Base-by-base conservation (phyloP, 2,797 vertebrate genomes). In the Oophaga sylvatica region DNA sequence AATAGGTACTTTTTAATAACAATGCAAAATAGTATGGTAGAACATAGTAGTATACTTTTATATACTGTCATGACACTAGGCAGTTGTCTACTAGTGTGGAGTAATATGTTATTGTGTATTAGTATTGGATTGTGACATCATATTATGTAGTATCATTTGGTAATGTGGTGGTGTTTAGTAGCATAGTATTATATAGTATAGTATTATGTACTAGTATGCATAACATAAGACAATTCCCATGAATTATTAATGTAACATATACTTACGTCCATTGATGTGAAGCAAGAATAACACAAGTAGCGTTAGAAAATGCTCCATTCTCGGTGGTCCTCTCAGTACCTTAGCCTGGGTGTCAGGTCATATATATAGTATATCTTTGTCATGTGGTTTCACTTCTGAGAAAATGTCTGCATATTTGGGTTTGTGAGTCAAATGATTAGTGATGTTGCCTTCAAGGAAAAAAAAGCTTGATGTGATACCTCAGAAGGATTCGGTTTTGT, bases 301-400 rank as follows among this genome's bases (percentile, higher is more conserved):
- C 53, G 62, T 19, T 35, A 73, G 12, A n/a, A 62, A 31, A 62
- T 19, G 57, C 57, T 41, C 29, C 82, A 84, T 84, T 62, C 13
- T 84, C 10, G 17, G 19, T 16, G 68, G 41, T 60, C 35, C 5
- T 56, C n/a, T 6, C 22, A 12, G 19, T 31, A 62, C 35, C 22
- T 84, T 3, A 75, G 57, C 1, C 57, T 20, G 13, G 56, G 35
- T 48, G 12, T 60, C 17, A 10, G 11, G n/a, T 41, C 29, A 29
- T 84, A 75, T 84, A 76, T 80, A 65, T 13, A 41, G 10, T 20
- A 26, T 63, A 9, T 48, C 22, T 4, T 19, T 35, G 56, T 73
- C 20, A 45, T 76, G 70, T 45, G 82, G 82, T 75, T 48, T 41
- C 29, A 75, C 70, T 84, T 84, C 82, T 84, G 57, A 76, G 82